Base-by-base conservation (phyloP, 1,140 invertebrate genomes). In the Oncopodura yosiiana region DNA sequence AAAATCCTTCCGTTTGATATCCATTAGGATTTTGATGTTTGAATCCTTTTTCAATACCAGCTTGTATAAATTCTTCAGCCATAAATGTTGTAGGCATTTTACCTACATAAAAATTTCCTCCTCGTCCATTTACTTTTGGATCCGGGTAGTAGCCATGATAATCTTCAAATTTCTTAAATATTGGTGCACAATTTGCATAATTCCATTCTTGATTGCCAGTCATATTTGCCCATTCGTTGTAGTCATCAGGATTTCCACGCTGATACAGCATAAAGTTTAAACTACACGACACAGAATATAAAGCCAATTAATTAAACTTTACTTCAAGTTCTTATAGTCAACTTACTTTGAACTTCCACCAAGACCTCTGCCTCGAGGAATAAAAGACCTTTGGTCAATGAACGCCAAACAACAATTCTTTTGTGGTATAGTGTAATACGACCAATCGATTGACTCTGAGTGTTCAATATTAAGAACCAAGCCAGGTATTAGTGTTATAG, bases 141-240 rank as follows among this genome's bases (percentile, higher is more conserved):
- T 51, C 57, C 14, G 48, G 48, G 19, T 50, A 50, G n/a, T 16
- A 30, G 4, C 48, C 48, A 27, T 51, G 54, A 48, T 74, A 74
- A 27, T 69, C 65, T 63, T 79, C 77, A 0, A 75, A 74, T 64
- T 77, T 79, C 9, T 73, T 69, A 62, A 80, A 81, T 59, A 77
- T 80, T 1, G 73, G 73, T 0, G 93, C 69, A 0, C 87, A 84
- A 36, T 87, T 78, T 16, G 84, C 73, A 69, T 90, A 95, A 1
- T 83, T 81, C 93, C 93, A 96, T 9, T 87, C 84, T 1, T 79
- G 72, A 66, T 94, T 89, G 0, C 91, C 92, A 38, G 73, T 68
- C 21, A 82, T 65, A 9, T 78, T 75, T 57, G 87, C 86, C 93
- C 93, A 96, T 27, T 82, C 73, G 66, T 96, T 86, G 66, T 90